These are phyloP conservation scores for Portevinia maculata DNA, from an alignment of 2,888 invertebrate species.

Conservation along the genomic window DNA sequence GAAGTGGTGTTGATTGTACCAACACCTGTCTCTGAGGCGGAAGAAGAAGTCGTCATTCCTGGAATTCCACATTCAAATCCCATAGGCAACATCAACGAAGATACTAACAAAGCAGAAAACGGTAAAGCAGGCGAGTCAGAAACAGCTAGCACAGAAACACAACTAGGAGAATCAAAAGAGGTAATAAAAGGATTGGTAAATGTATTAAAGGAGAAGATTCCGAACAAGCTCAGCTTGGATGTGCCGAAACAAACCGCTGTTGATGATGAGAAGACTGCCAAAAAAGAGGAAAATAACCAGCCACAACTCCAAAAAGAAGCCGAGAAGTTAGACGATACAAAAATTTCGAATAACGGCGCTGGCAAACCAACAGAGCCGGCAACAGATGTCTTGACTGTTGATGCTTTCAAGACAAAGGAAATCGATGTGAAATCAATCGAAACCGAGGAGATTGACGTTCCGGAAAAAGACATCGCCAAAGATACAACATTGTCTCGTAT, in stretches of 20 bases:
- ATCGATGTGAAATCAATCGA: slow-evolving; percentile 58
- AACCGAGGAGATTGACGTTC: slow-evolving; percentile 47
- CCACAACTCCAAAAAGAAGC: background rate
- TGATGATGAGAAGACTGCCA: background rate
- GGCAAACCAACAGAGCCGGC: slow-evolving; percentile 17
- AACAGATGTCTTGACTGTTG: slow-evolving; percentile 62
- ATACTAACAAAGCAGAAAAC: slow-evolving; percentile 11
- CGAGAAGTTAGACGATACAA: background rate
- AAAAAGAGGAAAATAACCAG: background rate
- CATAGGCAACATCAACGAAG: background rate
- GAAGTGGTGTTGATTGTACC: slow-evolving; percentile 8
- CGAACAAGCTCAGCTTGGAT: slow-evolving; percentile 36
- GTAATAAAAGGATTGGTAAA: slow-evolving; percentile 43
- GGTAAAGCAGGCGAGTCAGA: slow-evolving; percentile 7
- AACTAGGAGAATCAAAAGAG: slow-evolving; percentile 38
- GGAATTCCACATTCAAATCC: slow-evolving; percentile 5
- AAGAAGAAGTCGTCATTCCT: slow-evolving; percentile 16
- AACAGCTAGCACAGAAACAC: background rate
- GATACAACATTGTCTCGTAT: slow-evolving; percentile 15
- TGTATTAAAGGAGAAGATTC: slow-evolving; percentile 48
- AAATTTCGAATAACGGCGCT: slow-evolving; percentile 12
- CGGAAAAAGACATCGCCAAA: slow-evolving; percentile 43
- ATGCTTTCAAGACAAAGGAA: slow-evolving; percentile 58
- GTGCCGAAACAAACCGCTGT: background rate
- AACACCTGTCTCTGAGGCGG: slow-evolving; percentile 9